Conservation (phyloP, 30 jellyfish, hydroid and myxozoan genomes). For the Turritopsis rubra region DNA sequence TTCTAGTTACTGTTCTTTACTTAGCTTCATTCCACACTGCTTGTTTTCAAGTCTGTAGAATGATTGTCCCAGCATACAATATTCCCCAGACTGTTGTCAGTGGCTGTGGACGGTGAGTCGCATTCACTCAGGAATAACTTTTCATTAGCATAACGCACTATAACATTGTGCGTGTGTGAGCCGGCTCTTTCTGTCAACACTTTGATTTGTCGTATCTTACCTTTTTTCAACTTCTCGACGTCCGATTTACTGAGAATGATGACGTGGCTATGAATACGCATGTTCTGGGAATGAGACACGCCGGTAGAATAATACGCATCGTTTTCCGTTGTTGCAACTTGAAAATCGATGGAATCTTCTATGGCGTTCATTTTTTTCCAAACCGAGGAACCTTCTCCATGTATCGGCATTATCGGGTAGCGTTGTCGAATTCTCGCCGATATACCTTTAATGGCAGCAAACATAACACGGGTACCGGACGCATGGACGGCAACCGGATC, state of each 20-base stretch:
- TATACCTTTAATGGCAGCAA: conserved; percentile 26
- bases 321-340: neutral
- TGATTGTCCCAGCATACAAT: neutral
- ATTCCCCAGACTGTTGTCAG: neutral
- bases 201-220: neutral
- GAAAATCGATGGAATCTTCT: conserved; percentile 4
- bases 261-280: neutral
- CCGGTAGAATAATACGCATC: neutral
- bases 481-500: conserved; percentile 13
- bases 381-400: conserved; percentile 29
- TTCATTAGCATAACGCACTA: neutral
- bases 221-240: neutral
- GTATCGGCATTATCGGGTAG: conserved; percentile 43
- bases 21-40: neutral
- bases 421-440: conserved; percentile 23
- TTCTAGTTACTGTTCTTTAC: too few species aligned
- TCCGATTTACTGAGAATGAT: neutral
- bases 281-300: conserved; percentile 7
- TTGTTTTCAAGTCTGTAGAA: neutral
- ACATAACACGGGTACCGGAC: conserved; percentile 27
- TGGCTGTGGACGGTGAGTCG: neutral
- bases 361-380: conserved; percentile 28
- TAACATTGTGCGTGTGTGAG: conserved; percentile 4
- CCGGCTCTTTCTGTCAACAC: neutral
- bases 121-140: neutral